A percentile compares a stretch with the other conserved stretches of the same genome.
Evolutionary conservation across 2,797 vertebrate species (phyloP).

Genomic region (Carapus acus): DNA sequence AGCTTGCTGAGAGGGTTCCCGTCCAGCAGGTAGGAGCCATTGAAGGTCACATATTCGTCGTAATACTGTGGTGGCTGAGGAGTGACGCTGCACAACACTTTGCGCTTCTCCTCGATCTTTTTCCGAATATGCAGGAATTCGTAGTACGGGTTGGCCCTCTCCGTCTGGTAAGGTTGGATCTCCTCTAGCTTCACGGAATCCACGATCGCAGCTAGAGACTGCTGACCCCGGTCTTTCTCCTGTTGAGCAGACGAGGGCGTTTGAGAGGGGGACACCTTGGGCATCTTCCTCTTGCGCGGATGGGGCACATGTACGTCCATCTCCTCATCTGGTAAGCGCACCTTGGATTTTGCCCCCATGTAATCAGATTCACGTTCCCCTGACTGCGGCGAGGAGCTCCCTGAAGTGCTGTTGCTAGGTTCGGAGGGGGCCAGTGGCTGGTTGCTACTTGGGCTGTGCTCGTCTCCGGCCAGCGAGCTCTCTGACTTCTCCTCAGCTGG

Average conservation of each 20-base stretch:
- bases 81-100: slow-evolving; percentile 91
- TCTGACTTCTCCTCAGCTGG: slow-evolving; percentile 74
- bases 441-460: slow-evolving; percentile 39
- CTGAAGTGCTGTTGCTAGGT: slow-evolving; percentile 61
- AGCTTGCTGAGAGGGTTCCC: slow-evolving; percentile 99
- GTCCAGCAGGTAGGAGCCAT: slow-evolving; percentile 95
- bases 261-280: slow-evolving; percentile 76
- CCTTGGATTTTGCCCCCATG: slow-evolving; percentile 76
- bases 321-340: slow-evolving; percentile 83
- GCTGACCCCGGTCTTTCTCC: slow-evolving; percentile 87
- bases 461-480: slow-evolving; percentile 47
- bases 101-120: slow-evolving; percentile 98
- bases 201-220: slow-evolving; percentile 91
- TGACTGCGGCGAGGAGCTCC: slow-evolving; percentile 69
- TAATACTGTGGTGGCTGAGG: slow-evolving; percentile 99
- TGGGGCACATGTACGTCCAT: slow-evolving; percentile 83
- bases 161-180: slow-evolving; percentile 95
- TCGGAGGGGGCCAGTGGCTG: slow-evolving; percentile 72
- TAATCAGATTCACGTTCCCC: slow-evolving; percentile 82
- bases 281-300: slow-evolving; percentile 94
- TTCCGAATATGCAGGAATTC: slow-evolving; percentile 96
- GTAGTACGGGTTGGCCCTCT: slow-evolving; percentile 96
- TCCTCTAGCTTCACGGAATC: slow-evolving; percentile 97
- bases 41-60: slow-evolving; percentile 97
- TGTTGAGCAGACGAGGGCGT: slow-evolving; percentile 73